Evolutionary conservation across 2,797 vertebrate species (phyloP).

Genomic region (Valencia hispanica): DNA sequence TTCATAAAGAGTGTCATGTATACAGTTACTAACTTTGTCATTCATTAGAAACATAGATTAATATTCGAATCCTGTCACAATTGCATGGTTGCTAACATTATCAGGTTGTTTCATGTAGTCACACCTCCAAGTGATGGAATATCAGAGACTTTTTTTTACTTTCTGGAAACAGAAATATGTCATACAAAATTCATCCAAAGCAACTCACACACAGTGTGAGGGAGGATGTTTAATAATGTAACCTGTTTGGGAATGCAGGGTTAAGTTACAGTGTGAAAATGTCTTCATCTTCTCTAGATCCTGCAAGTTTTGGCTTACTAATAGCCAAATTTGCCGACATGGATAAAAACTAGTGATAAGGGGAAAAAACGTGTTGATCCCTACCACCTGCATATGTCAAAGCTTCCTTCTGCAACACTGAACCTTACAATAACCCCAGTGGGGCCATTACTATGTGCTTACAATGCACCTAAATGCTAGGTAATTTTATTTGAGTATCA

Average conservation of each 20-base stretch:
- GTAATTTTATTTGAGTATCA: not conserved
- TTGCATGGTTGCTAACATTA: not conserved
- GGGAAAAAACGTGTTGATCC: not conserved
- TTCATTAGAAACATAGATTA: not conserved
- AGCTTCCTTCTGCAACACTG: not conserved
- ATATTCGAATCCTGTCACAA: not conserved
- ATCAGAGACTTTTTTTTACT: not conserved
- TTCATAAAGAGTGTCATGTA: not conserved
- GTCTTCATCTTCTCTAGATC: not conserved
- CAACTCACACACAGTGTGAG: not conserved
- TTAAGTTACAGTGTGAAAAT: not conserved
- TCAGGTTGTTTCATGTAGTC: not conserved
- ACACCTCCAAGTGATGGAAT: not conserved
- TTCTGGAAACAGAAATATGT: not conserved
- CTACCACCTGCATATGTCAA: not conserved
- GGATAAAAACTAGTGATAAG: too few relatives aligned
- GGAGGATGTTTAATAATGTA: not conserved
- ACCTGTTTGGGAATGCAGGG: not conserved
- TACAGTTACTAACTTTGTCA: not conserved
- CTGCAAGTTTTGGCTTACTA: not conserved
- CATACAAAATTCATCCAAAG: not conserved
- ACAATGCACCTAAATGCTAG: not conserved
- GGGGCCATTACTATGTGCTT: not conserved
- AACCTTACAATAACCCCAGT: not conserved
- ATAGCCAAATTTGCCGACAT: not conserved